Evolutionary conservation across 2,797 vertebrate genomes (phyloP).

Genomic region (Tachyglossus aculeatus): DNA sequence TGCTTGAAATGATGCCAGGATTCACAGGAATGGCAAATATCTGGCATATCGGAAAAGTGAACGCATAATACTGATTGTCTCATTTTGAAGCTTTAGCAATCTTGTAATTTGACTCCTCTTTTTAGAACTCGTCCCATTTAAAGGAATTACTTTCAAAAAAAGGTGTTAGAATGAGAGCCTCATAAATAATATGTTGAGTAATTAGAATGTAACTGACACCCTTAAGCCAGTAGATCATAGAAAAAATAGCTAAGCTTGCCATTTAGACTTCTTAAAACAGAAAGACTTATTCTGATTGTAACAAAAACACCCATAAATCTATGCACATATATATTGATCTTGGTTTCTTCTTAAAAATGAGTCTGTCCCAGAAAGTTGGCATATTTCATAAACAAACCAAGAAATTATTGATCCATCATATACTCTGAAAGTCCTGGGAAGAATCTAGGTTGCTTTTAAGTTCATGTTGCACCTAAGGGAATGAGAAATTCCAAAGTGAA

Average conservation of each 20-base stretch:
- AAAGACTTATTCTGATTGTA: constrained; percentile 78
- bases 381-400: constrained; percentile 87
- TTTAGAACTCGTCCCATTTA: constrained; percentile 30
- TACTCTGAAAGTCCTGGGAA: constrained; percentile 77
- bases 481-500: constrained; percentile 75
- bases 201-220: constrained; percentile 44
- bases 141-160: constrained; percentile 51
- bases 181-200: constrained; percentile 40
- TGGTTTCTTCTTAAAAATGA: constrained; percentile 82
- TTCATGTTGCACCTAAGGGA: constrained; percentile 77
- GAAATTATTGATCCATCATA: constrained; percentile 83
- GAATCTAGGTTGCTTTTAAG: constrained; percentile 79
- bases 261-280: constrained; percentile 68
- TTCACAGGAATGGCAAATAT: neutral
- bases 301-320: constrained; percentile 83
- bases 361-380: constrained; percentile 80
- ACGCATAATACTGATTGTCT: neutral
- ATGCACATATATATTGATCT: constrained; percentile 83
- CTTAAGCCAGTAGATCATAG: constrained; percentile 36
- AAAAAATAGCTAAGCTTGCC: constrained; percentile 62
- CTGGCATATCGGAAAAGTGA: constrained; percentile 8
- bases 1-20: neutral
- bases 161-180: constrained; percentile 49
- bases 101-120: constrained; percentile 28
- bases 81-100: neutral